A percentile compares a stretch with the other conserved stretches of the same genome.
Conservation (phyloP, 1,140 invertebrate genomes). For the Trachymyrmex cornetzi region DNA sequence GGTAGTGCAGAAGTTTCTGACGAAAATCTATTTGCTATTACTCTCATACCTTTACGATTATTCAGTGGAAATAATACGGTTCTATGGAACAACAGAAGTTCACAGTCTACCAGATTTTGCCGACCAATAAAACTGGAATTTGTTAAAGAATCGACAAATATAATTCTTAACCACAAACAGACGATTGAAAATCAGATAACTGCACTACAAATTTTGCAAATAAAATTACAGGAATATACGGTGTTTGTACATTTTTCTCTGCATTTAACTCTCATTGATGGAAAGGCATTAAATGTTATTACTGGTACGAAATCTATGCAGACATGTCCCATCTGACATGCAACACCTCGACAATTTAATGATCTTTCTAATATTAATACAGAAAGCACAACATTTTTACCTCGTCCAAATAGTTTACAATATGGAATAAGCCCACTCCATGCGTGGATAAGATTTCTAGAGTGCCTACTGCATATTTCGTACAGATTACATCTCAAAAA, state of each 20-base stretch:
- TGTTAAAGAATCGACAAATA: conserved; percentile 5
- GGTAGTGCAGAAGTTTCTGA: background rate
- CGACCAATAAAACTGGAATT: background rate
- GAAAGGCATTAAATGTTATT: conserved; percentile 21
- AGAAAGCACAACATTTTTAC: background rate
- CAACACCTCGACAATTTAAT: conserved; percentile 24
- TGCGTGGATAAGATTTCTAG: conserved; percentile 27
- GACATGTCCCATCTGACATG: background rate
- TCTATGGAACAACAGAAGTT: conserved; percentile 37
- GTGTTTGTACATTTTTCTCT: background rate
- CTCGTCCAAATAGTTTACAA: background rate
- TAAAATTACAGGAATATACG: background rate
- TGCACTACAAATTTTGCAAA: background rate
- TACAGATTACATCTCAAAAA: background rate
- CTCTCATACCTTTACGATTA: conserved; percentile 9
- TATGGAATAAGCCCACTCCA: conserved; percentile 26
- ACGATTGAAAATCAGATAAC: conserved; percentile 18
- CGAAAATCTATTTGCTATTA: background rate
- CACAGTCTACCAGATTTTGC: conserved; percentile 39
- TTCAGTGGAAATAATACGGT: background rate
- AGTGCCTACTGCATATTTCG: conserved; percentile 24
- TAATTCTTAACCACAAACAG: conserved; percentile 23
- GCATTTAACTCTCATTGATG: conserved; percentile 13
- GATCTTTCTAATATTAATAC: background rate
- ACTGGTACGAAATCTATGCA: conserved; percentile 16